Evolutionary conservation across 2,797 vertebrate genomes (phyloP), one percentile per base, ranked within the genome.

Genomic region (Sebastes steindachneri): DNA sequence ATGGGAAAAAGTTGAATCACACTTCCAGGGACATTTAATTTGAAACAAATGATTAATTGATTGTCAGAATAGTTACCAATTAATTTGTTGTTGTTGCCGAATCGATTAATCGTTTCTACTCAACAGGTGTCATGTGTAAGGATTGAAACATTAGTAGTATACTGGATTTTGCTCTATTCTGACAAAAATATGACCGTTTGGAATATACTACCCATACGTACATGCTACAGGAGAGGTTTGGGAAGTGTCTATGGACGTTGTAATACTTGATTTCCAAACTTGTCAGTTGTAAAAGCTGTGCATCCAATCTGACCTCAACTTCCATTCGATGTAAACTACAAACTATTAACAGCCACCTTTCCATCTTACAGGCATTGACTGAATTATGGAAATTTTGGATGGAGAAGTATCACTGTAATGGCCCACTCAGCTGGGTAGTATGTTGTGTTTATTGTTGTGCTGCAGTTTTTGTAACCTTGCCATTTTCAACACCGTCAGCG

Each of bases 401-500:
- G 67, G 35, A 63, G 3, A 10, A 23, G n/a, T 19, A 55, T 62
- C 33, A 73, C 28, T 54, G 68, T 63, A 63, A 58, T 48, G 31
- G 23, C 2, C 15, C 10, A 29, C 21, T 72, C 54, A 69, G 33
- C 35, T 78, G 1, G 31, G 57, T 65, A 67, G 17, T 23, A 31
- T 68, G 33, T 53, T 1, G 3, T 54, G 37, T 54, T 63, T 26
- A 17, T 63, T 66, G 11, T 11, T 55, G 51, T 14, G 10, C 26
- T 59, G 62, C 57, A 28, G 10, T 51, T 73, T 63, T 79, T 79
- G 51, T 23, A 54, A 37, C 54, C 21, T 73, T 60, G 35, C 54
- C 33, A 33, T 41, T 60, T 84, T 66, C n/a, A 45, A 31, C 54
- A 14, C 21, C n/a, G 51, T 48, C 28, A 12, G 51, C 1, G 7